Base-by-base conservation (phyloP, 2,888 invertebrate genomes). In the Drosophila melanosoma region DNA sequence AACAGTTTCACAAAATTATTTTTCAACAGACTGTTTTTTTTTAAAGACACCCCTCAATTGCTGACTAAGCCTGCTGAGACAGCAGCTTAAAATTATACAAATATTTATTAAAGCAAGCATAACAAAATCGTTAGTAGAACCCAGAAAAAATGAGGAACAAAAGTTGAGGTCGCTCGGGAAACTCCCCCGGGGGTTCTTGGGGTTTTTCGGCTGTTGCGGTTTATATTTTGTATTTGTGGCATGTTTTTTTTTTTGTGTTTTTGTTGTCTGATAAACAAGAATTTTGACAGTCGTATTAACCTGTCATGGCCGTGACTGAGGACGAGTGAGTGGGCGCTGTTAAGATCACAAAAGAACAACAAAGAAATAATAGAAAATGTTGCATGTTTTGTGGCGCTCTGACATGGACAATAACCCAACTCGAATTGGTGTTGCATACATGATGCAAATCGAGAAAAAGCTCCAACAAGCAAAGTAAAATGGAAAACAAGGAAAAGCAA, bases 221-320 rank as follows among this genome's bases (percentile, higher is more conserved):
- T 76, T 63, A 56, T 52, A 65, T 56, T 48, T 38, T 11, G n/a
- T 51, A 23, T 60, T 26, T 35, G 36, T 54, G 23, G 45, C 45
- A 15, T 48, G 12, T 40, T 49, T 42, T 40, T 62, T 40, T 62
- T 23, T 33, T 40, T 42, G 15, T 33, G 8, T 57, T 36, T 48
- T 42, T 62, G 48, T 40, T 76, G 65, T 61, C 74, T 83, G 83
- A 81, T 83, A 83, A 83, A 83, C 85, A 81, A 81, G 74, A 74
- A 58, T 85, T 83, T 85, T 86, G 86, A 83, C 83, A 83, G 83
- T 81, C 83, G 83, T 83, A 83, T 83, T 85, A 86, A 83, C 78
- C 81, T 83, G 83, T 83, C 83, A 83, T 69, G 83, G 74, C 74
- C 63, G 67, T 79, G 45, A 71, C 42, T 74, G 60, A 23, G 29